A percentile compares a stretch with the other conserved stretches of the same genome.
Evolutionary conservation across 2,797 vertebrate genomes (phyloP).

Genomic region (Podargus strigoides): DNA sequence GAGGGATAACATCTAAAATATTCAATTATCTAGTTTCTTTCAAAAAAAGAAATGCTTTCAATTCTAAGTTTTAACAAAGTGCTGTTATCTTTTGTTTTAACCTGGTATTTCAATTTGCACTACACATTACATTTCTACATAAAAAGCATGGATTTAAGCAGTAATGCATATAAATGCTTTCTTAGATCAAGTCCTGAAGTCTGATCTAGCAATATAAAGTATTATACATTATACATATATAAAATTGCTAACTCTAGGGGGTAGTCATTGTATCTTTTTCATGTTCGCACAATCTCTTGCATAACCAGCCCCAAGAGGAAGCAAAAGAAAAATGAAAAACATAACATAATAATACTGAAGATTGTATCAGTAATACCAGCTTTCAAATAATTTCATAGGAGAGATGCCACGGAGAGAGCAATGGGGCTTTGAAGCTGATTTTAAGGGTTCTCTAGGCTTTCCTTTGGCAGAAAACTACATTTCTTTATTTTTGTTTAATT

Average conservation of each 20-base stretch:
- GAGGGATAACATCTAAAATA: background rate
- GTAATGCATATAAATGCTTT: background rate
- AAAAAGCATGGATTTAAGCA: background rate
- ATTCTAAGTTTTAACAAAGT: background rate
- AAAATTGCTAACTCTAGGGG: background rate
- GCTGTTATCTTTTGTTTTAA: background rate
- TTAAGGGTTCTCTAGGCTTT: background rate
- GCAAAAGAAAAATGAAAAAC: conserved; percentile 2
- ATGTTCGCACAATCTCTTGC: background rate
- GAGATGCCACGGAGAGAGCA: conserved; percentile 16
- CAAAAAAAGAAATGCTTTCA: background rate
- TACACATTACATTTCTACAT: background rate
- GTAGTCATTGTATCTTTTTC: background rate
- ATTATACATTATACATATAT: background rate
- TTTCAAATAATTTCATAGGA: conserved; percentile 18
- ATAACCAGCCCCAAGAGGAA: background rate
- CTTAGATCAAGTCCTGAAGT: background rate
- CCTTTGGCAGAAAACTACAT: conserved; percentile 13
- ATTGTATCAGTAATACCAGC: background rate
- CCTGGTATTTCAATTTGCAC: background rate
- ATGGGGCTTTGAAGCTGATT: background rate
- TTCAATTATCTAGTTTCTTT: background rate
- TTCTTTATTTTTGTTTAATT: conserved; percentile 63
- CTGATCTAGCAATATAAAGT: background rate
- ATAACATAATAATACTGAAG: background rate